Evolutionary conservation across 1,140 invertebrate genomes (phyloP).

Genomic region (Brachionus asplanchnoidis): DNA sequence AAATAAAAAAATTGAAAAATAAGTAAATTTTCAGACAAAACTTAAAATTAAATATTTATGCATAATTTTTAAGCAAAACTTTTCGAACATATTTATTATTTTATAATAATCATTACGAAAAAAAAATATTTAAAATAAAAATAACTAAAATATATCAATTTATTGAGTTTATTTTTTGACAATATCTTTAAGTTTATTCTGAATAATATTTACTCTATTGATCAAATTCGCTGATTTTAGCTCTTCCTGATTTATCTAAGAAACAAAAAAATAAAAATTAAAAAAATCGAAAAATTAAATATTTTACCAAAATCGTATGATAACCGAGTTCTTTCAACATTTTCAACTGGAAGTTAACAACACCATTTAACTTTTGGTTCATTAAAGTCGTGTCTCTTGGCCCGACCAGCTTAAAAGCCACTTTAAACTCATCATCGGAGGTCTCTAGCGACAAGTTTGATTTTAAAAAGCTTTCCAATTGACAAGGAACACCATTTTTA

Average conservation of each 20-base stretch:
- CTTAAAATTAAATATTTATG: too few species aligned
- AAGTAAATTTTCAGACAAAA: too few species aligned
- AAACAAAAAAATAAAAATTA: neutral
- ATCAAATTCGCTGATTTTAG: slow-evolving; percentile 4
- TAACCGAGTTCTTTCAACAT: slow-evolving; percentile 32
- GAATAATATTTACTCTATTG: slow-evolving; percentile 16
- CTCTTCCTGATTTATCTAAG: slow-evolving; percentile 21
- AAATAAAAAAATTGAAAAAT: too few species aligned
- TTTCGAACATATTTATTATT: too few species aligned
- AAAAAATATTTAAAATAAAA: slow-evolving; percentile 1
- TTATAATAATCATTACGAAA: neutral
- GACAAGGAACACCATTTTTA: slow-evolving; percentile 18
- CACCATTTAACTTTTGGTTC: slow-evolving; percentile 9
- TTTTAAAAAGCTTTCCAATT: slow-evolving; percentile 4
- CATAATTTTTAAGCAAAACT: too few species aligned
- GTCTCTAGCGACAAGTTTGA: neutral
- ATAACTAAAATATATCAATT: neutral
- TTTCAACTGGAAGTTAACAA: neutral
- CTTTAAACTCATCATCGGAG: slow-evolving; percentile 7
- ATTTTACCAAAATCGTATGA: neutral
- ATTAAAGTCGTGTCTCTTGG: neutral
- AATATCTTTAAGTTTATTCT: slow-evolving; percentile 33
- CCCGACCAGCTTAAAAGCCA: neutral
- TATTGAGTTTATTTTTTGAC: slow-evolving; percentile 6
- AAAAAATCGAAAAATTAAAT: neutral